Evolutionary conservation across 2,888 invertebrate genomes (phyloP), one percentile per base, ranked within the genome.

Genomic region (Mystacides longicornis): DNA sequence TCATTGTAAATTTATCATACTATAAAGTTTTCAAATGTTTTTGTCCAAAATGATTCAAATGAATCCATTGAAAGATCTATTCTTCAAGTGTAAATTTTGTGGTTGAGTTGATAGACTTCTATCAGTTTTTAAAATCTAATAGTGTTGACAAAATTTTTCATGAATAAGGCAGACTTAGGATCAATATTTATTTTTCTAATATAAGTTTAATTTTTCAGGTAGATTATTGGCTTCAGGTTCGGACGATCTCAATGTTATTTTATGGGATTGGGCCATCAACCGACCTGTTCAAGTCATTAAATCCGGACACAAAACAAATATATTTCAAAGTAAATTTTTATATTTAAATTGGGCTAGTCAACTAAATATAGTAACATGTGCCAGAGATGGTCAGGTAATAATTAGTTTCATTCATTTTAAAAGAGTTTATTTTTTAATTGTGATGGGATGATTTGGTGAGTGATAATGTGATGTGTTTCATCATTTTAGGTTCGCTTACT

Each of bases 301-400:
- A 64, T 90, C 89, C 19, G 91, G 91, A 1, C 96, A 96, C 72
- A 80, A 81, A 61, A 83, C 85, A 33, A 95, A 96, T 68, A 89
- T 96, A 52, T 95, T 95, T 71, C 93, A 93, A 68, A 83, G 83
- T 65, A 95, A 93, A 72, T 96, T 95, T 75, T 77, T 96, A 62
- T 86, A 90, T 52, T 76, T 87, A 43, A 82, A 83, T 64, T 80
- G 82, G 31, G 65, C 69, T 62, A 82, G 82, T 37, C 91, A 92
- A 71, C 77, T 88, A 56, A 88, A 91, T 67, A 86, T 96, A 42
- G 89, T 90, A 31, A 89, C 93, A 0, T 89, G 92, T 69, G 90
- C 91, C 1, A 80, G 93, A 54, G 96, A 96, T 72, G 94, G 94
- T 5, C 89, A 92, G 74, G 89, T 93, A 69, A 78, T 66, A 61